phyloP scores from a whole-genome alignment of 2,888 invertebrate genomes.

The Biston betularia region DNA sequence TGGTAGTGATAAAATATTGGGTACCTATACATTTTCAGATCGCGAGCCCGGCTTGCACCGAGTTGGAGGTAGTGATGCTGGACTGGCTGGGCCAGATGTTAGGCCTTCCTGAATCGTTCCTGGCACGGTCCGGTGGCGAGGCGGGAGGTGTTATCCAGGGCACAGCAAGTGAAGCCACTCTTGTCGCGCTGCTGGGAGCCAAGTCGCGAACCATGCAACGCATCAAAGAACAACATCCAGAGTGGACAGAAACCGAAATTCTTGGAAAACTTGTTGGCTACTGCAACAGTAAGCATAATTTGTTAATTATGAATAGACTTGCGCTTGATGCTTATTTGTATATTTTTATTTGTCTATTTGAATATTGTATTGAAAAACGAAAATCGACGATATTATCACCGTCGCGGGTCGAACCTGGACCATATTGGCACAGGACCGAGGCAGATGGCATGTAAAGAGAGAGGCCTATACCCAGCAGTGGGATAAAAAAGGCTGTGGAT shows the following conservation, averaged over 20 bases:
- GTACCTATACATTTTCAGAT: constrained; percentile 86
- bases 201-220: constrained; percentile 90
- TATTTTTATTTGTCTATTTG: too few species aligned
- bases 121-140: constrained; percentile 93
- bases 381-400: too few species aligned
- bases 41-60: constrained; percentile 97
- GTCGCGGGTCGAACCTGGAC: too few species aligned
- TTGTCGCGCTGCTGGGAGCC: constrained; percentile 96
- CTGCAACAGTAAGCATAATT: constrained; percentile 89
- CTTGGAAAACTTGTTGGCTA: constrained; percentile 94
- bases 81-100: constrained; percentile 98
- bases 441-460: too few species aligned
- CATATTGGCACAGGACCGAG: too few species aligned
- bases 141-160: constrained; percentile 97
- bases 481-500: too few species aligned
- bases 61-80: constrained; percentile 97
- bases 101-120: constrained; percentile 93
- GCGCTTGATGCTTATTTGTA: background rate
- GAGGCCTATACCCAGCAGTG: too few species aligned
- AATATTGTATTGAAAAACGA: too few species aligned
- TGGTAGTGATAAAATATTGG: background rate
- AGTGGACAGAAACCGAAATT: constrained; percentile 90
- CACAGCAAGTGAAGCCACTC: constrained; percentile 97
- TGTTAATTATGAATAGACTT: background rate
- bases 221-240: constrained; percentile 90